Evolutionary conservation across 2,888 invertebrate species (phyloP).

Genomic region (Epirrita christyi): DNA sequence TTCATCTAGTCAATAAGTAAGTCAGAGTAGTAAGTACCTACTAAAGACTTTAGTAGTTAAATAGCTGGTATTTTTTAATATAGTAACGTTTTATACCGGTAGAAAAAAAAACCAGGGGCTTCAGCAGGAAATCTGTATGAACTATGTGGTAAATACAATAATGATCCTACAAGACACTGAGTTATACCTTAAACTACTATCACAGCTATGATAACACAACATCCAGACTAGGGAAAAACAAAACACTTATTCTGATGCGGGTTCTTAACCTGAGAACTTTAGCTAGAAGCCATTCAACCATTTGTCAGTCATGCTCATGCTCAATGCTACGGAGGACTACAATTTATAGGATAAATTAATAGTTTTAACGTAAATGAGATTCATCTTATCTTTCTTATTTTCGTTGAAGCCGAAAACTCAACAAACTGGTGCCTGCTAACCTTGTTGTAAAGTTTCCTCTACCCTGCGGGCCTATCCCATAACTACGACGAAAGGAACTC

Average conservation of each 20-base stretch:
- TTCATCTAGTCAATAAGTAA: not conserved
- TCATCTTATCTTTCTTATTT: slow-evolving; percentile 6
- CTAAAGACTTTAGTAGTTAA: not conserved
- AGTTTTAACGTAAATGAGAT: not conserved
- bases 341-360: too few relatives aligned
- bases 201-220: not conserved
- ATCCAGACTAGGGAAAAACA: not conserved
- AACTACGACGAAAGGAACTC: slow-evolving; percentile 48
- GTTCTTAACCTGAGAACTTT: not conserved
- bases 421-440: slow-evolving; percentile 45
- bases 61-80: not conserved
- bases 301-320: too few relatives aligned
- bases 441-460: slow-evolving; percentile 51
- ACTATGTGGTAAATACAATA: too few relatives aligned
- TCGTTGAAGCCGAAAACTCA: slow-evolving; percentile 29
- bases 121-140: not conserved
- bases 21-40: too few relatives aligned
- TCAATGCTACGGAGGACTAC: too few relatives aligned
- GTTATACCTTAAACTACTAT: too few relatives aligned
- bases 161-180: too few relatives aligned
- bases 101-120: not conserved
- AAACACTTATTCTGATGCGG: not conserved
- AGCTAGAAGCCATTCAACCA: not conserved
- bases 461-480: slow-evolving; percentile 48
- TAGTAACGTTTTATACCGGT: not conserved